These are phyloP conservation scores for Acromyrmex heyeri DNA, from an alignment of 1,140 invertebrate species.

Conservation along the genomic window DNA sequence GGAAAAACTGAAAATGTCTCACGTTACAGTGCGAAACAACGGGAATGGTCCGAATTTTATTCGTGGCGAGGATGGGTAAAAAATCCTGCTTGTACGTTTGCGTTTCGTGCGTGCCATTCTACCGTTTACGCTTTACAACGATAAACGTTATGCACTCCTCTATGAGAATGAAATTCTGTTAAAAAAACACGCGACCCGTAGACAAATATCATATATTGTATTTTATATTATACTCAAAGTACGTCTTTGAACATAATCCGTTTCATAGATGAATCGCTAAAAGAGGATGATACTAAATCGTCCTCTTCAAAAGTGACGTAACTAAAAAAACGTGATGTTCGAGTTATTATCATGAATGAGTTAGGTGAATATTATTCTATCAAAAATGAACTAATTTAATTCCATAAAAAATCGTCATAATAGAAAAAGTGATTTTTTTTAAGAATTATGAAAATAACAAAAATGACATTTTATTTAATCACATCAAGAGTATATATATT, in stretches of 20 bases:
- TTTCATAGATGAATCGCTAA: not conserved
- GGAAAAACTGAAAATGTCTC: constrained; percentile 50
- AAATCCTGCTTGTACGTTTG: constrained; percentile 2
- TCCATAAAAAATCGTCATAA: no score
- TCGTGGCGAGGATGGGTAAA: constrained; percentile 5
- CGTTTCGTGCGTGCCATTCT: constrained; percentile 37
- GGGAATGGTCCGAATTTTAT: constrained; percentile 31
- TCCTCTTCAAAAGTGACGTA: no score
- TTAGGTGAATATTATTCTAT: no score
- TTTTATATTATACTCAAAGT: not conserved
- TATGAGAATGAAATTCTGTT: constrained; percentile 38
- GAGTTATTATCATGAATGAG: no score
- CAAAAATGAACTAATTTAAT: no score
- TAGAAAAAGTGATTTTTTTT: no score
- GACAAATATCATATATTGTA: not conserved
- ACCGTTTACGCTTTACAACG: constrained; percentile 13
- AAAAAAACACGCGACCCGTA: constrained; percentile 42
- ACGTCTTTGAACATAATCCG: constrained; percentile 9
- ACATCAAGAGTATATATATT: no score
- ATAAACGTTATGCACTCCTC: not conserved
- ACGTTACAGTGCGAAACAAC: constrained; percentile 27
- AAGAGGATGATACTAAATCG: not conserved
- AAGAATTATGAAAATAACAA: no score
- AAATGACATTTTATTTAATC: no score
- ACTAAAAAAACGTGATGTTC: no score